phyloP scores from a whole-genome alignment of 2,113 vertebrate genomes.

The Salvelinus alpinus region DNA sequence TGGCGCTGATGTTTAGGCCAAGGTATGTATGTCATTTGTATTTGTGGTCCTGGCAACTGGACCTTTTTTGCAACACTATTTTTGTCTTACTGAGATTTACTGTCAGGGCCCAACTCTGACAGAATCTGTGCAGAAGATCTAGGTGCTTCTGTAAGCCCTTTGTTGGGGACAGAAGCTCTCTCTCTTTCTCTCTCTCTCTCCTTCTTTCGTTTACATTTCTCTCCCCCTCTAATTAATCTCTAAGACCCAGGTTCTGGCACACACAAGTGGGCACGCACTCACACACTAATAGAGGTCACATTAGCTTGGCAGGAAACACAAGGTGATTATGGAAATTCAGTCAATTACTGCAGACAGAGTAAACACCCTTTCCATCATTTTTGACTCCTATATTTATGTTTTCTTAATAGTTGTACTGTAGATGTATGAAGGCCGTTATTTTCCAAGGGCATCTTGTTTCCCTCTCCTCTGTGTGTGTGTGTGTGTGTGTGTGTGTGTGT shows the following conservation, averaged over 20 bases:
- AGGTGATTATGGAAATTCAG: constrained; percentile 64
- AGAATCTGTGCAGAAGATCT: too few species aligned
- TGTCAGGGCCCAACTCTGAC: too few species aligned
- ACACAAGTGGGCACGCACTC: not conserved
- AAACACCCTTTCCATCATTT: constrained; percentile 56
- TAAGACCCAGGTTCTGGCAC: constrained; percentile 7
- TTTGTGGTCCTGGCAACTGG: too few species aligned
- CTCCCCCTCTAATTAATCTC: constrained; percentile 7
- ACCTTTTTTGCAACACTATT: too few species aligned
- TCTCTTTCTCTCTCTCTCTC: not conserved
- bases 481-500: constrained; percentile 1
- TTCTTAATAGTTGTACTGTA: constrained; percentile 23
- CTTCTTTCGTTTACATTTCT: too few species aligned
- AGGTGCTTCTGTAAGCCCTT: too few species aligned
- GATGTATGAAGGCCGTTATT: constrained; percentile 25
- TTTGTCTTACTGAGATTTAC: too few species aligned
- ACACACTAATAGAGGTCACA: constrained; percentile 62
- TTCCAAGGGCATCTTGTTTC: constrained; percentile 45
- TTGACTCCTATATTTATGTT: constrained; percentile 39
- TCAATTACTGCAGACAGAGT: constrained; percentile 56
- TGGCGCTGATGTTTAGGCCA: too few species aligned
- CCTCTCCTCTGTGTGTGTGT: constrained; percentile 14
- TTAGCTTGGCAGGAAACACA: constrained; percentile 62
- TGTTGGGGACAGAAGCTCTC: not conserved
- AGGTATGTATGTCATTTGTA: too few species aligned